These are phyloP conservation scores for Aplocera efformata DNA, from an alignment of 2,888 invertebrate species.

Conservation along the genomic window DNA sequence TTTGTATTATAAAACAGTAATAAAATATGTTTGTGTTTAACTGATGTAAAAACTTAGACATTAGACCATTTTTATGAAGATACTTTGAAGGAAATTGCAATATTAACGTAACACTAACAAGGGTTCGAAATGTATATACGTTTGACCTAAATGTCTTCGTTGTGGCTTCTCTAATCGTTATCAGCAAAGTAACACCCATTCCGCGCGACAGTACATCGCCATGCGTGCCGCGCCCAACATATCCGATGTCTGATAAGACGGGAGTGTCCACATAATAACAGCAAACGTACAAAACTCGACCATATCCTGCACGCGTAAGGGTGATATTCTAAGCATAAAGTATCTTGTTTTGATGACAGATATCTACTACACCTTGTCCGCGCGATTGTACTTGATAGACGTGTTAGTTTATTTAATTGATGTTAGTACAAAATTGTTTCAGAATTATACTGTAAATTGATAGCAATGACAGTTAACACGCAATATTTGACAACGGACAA, in stretches of 20 bases:
- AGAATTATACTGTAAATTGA: too few relatives aligned
- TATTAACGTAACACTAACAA: too few relatives aligned
- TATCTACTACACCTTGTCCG: constrained; percentile 29
- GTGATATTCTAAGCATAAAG: constrained; percentile 4
- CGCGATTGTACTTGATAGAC: constrained; percentile 31
- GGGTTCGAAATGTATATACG: too few relatives aligned
- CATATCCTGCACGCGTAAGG: constrained; percentile 11
- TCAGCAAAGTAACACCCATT: constrained; percentile 22
- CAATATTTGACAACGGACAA: too few relatives aligned
- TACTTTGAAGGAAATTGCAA: too few relatives aligned
- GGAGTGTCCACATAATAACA: constrained; percentile 42
- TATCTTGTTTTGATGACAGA: constrained; percentile 16
- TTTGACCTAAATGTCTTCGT: neutral
- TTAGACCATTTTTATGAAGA: too few relatives aligned
- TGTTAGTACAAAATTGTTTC: neutral
- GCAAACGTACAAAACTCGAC: constrained; percentile 11
- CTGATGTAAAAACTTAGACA: too few relatives aligned
- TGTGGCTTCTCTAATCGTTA: constrained; percentile 13
- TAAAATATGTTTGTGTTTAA: too few relatives aligned
- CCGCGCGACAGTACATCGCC: constrained; percentile 29
- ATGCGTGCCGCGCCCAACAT: constrained; percentile 30
- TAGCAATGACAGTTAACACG: too few relatives aligned
- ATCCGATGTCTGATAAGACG: constrained; percentile 43
- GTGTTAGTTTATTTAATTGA: constrained; percentile 7
- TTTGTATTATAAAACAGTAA: too few relatives aligned